phyloP scores from a whole-genome alignment of 2,113 vertebrate species.

The Pterocles gutturalis region DNA sequence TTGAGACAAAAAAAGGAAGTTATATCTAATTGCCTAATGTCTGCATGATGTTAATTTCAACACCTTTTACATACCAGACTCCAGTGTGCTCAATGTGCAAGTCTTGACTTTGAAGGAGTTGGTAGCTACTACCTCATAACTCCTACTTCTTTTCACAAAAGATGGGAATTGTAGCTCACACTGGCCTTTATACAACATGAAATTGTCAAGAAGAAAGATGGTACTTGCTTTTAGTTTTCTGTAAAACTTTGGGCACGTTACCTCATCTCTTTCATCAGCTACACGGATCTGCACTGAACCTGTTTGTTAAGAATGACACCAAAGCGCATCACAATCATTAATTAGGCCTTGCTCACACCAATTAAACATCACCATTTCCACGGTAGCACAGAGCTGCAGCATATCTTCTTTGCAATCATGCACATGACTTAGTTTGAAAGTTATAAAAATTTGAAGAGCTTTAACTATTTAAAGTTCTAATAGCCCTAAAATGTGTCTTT shows the following conservation, averaged over 20 bases:
- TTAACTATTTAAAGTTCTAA: neutral
- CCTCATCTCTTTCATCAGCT: neutral
- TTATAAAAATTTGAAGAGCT: neutral
- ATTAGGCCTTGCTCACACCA: neutral
- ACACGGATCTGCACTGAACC: neutral
- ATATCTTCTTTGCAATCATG: neutral
- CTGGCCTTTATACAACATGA: neutral
- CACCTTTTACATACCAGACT: neutral
- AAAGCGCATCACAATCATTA: neutral
- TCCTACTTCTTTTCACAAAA: neutral
- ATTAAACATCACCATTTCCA: neutral
- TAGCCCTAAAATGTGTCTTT: neutral
- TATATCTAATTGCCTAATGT: neutral
- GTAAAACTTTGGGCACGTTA: neutral
- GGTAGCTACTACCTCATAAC: neutral
- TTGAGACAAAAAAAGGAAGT: neutral
- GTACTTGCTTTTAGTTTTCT: neutral
- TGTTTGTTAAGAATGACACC: accelerated
- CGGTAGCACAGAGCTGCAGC: neutral
- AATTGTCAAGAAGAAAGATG: neutral
- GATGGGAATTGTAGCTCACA: neutral
- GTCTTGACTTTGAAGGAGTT: neutral
- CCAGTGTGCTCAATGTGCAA: neutral
- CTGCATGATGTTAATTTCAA: neutral
- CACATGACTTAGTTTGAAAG: neutral